Evolutionary conservation across 2,888 invertebrate genomes (phyloP), one percentile per base, ranked within the genome.

Genomic region (Luffia ferchaultella): DNA sequence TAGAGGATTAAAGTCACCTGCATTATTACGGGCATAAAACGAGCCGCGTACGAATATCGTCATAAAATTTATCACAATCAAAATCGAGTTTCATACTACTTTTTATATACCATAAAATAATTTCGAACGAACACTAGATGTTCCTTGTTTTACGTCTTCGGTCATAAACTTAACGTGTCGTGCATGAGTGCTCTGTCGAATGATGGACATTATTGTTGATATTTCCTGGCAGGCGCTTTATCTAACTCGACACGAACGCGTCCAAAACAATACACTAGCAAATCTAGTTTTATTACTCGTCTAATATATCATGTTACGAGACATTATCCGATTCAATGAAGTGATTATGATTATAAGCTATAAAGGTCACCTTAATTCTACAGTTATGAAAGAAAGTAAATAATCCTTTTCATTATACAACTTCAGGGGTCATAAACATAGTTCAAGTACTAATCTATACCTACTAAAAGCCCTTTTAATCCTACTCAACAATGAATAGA

Each of bases 81-180:
- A 62, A 68, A 62, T 57, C 58, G 56, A 59, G 56, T 63, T 55
- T 53, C 53, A 50, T 49, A 58, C 58, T 57, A 60, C 57, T 60
- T 64, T 64, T 61, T 61, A 62, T 59, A 59, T 59, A 56, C 54
- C 56, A 61, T 68, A 61, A 65, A 67, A 64, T 63, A 63, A 62
- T 67, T 67, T 61, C 54, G 58, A 58, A 57, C 54, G 57, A 57
- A 57, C 52, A 50, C 55, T 57, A 58, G 46, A 50, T 46, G 43
- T 52, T 50, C 42, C 46, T 60, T 55, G 53, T 51, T 52, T 50
- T 52, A 49, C 50, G 52, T 48, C 46, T 49, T 42, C 18, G 49
- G 41, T 55, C 54, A 52, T 60, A 52, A 60, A 59, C 46, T 54
- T 58, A 59, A 57, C 50, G 53, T 55, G 51, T 53, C 52, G 46